These are phyloP conservation scores for Sinocyclocheilus anophthalmus DNA, from an alignment of 2,113 vertebrate genomes.

Conservation along the genomic window DNA sequence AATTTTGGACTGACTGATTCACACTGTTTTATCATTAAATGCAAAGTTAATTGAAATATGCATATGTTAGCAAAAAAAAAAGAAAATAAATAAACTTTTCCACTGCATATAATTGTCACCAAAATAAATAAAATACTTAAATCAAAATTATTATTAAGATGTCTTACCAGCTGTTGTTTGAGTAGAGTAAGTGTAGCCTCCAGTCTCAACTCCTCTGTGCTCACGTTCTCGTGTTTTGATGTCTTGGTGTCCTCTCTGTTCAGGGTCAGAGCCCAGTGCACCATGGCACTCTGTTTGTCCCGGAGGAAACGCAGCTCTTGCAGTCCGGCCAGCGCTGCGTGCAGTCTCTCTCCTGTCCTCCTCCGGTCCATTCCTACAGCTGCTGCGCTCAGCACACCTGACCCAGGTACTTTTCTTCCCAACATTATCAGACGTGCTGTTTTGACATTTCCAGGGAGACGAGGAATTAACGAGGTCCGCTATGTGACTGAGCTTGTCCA, in stretches of 20 bases:
- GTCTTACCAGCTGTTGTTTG: conserved; percentile 89
- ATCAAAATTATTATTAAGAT: neutral
- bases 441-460: conserved; percentile 58
- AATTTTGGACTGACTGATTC: too few species aligned
- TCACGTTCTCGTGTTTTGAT: conserved; percentile 52
- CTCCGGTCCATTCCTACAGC: conserved; percentile 75
- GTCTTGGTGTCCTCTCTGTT: conserved; percentile 65
- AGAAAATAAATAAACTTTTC: too few species aligned
- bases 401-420: conserved; percentile 68
- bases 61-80: neutral
- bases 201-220: conserved; percentile 78
- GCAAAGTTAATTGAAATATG: neutral
- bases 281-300: conserved; percentile 82
- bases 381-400: conserved; percentile 62
- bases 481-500: neutral
- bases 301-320: conserved; percentile 86
- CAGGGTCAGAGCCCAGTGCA: conserved; percentile 82
- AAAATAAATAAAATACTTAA: neutral
- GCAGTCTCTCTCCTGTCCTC: conserved; percentile 85
- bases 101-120: too few species aligned
- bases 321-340: conserved; percentile 87
- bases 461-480: neutral
- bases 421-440: conserved; percentile 59
- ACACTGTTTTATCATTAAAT: neutral
- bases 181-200: conserved; percentile 84